A percentile compares a stretch with the other conserved stretches of the same genome.
These are phyloP conservation scores for Apis cerana DNA, from an alignment of 1,140 invertebrate species.

Conservation along the genomic window DNA sequence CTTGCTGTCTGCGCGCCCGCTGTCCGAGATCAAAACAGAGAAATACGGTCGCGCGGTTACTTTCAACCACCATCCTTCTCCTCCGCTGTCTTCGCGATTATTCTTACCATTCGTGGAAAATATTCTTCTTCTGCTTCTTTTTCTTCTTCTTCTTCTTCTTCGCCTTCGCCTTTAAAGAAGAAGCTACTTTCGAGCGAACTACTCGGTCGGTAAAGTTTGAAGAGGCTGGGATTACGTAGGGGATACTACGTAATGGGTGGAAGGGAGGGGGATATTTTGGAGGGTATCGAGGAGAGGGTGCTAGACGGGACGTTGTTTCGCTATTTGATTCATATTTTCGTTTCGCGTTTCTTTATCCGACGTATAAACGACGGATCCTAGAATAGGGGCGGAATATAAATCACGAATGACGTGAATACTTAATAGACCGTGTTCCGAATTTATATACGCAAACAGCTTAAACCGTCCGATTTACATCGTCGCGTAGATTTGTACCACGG, in stretches of 20 bases:
- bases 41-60: conserved; percentile 46
- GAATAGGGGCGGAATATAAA: neutral
- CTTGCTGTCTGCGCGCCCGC: conserved; percentile 59
- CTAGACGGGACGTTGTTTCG: neutral
- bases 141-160: neutral
- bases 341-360: neutral
- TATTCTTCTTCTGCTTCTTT: neutral
- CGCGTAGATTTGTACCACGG: conserved; percentile 46
- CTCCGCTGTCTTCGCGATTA: neutral
- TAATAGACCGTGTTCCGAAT: conserved; percentile 8
- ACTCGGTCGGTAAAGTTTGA: no score
- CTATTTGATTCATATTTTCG: neutral
- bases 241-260: no score
- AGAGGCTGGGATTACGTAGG: no score
- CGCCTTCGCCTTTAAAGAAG: no score
- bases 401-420: neutral
- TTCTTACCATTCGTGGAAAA: conserved; percentile 2
- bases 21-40: conserved; percentile 65
- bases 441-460: conserved; percentile 35
- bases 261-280: no score
- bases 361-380: neutral
- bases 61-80: conserved; percentile 8
- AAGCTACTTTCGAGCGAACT: no score
- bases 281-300: no score
- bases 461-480: conserved; percentile 53